These are phyloP conservation scores for Neopelma chrysocephalum DNA, from an alignment of 2,797 vertebrate genomes.

Conservation along the genomic window DNA sequence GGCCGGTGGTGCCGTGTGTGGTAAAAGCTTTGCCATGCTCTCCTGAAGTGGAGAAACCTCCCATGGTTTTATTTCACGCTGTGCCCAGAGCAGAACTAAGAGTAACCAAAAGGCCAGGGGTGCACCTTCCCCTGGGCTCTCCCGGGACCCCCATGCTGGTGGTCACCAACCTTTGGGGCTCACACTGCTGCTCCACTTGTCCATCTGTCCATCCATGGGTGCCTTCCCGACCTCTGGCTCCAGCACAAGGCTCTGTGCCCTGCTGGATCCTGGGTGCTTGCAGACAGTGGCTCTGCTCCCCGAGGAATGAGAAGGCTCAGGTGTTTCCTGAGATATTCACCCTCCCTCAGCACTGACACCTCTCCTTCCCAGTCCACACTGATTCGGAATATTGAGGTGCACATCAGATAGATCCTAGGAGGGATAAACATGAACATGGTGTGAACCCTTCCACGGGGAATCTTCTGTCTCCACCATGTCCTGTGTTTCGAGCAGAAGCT, in stretches of 20 bases:
- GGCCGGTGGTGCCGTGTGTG: accelerated
- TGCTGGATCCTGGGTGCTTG: not conserved
- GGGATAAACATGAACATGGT: not conserved
- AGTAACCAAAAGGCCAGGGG: not conserved
- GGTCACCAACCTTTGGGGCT: not conserved
- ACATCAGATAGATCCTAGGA: accelerated
- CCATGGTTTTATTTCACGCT: accelerated
- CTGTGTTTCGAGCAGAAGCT: not conserved
- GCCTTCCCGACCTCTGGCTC: not conserved
- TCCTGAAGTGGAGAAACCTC: not conserved
- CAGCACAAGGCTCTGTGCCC: not conserved
- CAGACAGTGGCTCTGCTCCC: not conserved
- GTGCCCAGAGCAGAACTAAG: not conserved
- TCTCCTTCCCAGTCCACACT: not conserved
- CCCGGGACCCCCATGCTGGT: accelerated
- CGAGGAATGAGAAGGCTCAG: not conserved
- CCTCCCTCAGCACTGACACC: not conserved
- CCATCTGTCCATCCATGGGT: not conserved
- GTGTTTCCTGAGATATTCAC: not conserved
- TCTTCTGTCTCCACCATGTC: not conserved
- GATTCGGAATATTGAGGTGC: not conserved
- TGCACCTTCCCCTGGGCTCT: not conserved
- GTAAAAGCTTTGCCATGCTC: not conserved
- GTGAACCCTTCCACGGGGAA: not conserved
- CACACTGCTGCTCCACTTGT: not conserved